Evolutionary conservation across 2,888 invertebrate genomes (phyloP).

Genomic region (Epirrita christyi): DNA sequence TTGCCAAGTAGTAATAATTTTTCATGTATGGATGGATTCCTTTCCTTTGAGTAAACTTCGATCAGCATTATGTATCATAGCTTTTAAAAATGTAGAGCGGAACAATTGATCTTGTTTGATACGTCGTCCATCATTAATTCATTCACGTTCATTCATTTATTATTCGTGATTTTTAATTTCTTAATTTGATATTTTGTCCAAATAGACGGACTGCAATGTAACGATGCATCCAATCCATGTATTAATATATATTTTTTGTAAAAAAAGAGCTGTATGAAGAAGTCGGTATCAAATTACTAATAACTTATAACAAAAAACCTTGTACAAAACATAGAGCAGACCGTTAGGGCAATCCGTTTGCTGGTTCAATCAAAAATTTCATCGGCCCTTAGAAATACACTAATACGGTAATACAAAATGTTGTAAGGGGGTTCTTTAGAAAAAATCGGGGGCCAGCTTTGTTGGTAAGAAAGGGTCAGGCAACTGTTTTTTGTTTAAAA

Average conservation of each 20-base stretch:
- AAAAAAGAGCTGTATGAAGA: slow-evolving; percentile 26
- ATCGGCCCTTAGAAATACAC: slow-evolving; percentile 78
- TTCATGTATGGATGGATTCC: too few species aligned
- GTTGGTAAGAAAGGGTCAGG: slow-evolving; percentile 83
- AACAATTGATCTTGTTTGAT: too few species aligned
- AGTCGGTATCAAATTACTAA: slow-evolving; percentile 58
- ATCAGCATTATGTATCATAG: too few species aligned
- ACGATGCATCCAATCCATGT: background rate
- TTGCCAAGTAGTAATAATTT: too few species aligned
- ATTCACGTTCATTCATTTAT: too few species aligned
- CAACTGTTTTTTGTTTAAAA: slow-evolving; percentile 74
- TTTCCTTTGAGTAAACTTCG: too few species aligned
- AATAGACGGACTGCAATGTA: background rate
- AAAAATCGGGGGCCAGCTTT: slow-evolving; percentile 74
- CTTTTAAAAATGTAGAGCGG: too few species aligned
- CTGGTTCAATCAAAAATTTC: slow-evolving; percentile 81
- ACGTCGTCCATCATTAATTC: too few species aligned
- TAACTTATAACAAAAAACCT: slow-evolving; percentile 54
- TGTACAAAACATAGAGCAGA: slow-evolving; percentile 60
- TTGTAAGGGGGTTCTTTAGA: slow-evolving; percentile 73
- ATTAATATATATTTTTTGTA: background rate
- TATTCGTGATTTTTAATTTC: too few species aligned
- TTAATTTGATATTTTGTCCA: too few species aligned
- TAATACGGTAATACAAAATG: slow-evolving; percentile 84
- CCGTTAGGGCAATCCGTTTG: slow-evolving; percentile 82